Percentiles rank a stretch among this genome's conserved stretches.
These are phyloP conservation scores for Leucophenga varia DNA, from an alignment of 1,140 invertebrate genomes.

Conservation along the genomic window DNA sequence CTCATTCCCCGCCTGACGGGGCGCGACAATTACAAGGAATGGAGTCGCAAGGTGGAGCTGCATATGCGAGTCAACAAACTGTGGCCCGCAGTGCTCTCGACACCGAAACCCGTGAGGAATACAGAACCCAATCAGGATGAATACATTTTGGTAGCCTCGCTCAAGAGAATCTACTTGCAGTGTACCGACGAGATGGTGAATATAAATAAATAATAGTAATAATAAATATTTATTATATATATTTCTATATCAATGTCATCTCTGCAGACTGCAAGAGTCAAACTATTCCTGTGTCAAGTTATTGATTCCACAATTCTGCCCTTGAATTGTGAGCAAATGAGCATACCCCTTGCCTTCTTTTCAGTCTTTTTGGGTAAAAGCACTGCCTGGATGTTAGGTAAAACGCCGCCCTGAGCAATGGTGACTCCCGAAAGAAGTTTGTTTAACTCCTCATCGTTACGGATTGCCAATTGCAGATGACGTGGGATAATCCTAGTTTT, in stretches of 20 bases:
- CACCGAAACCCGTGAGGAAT: constrained; percentile 1
- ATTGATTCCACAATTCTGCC: too few relatives aligned
- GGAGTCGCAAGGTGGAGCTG: constrained; percentile 19
- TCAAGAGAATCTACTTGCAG: constrained; percentile 4
- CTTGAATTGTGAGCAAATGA: too few relatives aligned
- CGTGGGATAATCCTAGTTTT: constrained; percentile 75
- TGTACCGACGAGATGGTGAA: background rate
- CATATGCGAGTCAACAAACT: constrained; percentile 4
- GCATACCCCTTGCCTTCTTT: constrained; percentile 53
- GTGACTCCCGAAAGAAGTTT: constrained; percentile 77
- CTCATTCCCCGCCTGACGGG: constrained; percentile 6
- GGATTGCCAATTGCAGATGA: constrained; percentile 79
- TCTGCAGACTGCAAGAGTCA: too few relatives aligned
- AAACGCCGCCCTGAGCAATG: constrained; percentile 80
- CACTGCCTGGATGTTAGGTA: constrained; percentile 76
- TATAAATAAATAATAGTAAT: background rate
- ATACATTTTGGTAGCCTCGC: constrained; percentile 5
- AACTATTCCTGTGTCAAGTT: too few relatives aligned
- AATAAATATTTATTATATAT: too few relatives aligned
- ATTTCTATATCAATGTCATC: too few relatives aligned
- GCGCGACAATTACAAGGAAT: constrained; percentile 13
- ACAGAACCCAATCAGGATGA: background rate
- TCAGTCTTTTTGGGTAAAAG: constrained; percentile 62
- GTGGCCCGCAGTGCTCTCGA: constrained; percentile 8
- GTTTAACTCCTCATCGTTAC: constrained; percentile 85